Conservation (phyloP, 2,113 vertebrate genomes). For the Gallinago jamesoni region DNA sequence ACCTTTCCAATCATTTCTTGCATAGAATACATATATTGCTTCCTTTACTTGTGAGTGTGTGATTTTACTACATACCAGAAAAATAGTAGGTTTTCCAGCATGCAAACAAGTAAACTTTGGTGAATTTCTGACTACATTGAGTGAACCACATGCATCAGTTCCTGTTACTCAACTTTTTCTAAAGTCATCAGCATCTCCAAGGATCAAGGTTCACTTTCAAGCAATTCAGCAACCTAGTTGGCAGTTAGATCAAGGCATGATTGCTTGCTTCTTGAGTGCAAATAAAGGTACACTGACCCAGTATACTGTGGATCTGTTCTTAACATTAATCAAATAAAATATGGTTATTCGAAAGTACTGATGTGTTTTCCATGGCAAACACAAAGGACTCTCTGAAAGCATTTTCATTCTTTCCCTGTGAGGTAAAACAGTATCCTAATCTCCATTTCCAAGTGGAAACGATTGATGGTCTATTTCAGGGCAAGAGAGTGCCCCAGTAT, state of each 20-base stretch:
- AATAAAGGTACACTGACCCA: background rate
- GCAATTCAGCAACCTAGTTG: background rate
- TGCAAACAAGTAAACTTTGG: background rate
- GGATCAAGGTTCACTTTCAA: background rate
- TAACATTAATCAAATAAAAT: conserved; percentile 5
- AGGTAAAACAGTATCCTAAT: background rate
- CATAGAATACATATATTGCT: background rate
- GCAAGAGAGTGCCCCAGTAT: background rate
- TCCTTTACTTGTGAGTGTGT: background rate
- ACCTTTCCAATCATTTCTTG: background rate
- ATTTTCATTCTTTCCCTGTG: background rate
- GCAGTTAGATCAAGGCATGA: background rate
- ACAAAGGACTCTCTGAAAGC: background rate
- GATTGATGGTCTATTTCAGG: background rate
- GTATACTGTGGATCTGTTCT: background rate
- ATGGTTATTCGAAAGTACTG: background rate
- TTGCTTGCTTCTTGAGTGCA: background rate
- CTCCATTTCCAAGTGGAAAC: background rate
- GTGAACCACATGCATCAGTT: background rate
- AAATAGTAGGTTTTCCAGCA: background rate
- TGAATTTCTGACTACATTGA: background rate
- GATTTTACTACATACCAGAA: background rate
- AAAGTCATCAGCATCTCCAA: background rate
- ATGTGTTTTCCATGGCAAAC: background rate
- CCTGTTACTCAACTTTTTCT: background rate